Conservation (phyloP, 2,888 invertebrate species). For the Lepeophtheirus nordmannii region DNA sequence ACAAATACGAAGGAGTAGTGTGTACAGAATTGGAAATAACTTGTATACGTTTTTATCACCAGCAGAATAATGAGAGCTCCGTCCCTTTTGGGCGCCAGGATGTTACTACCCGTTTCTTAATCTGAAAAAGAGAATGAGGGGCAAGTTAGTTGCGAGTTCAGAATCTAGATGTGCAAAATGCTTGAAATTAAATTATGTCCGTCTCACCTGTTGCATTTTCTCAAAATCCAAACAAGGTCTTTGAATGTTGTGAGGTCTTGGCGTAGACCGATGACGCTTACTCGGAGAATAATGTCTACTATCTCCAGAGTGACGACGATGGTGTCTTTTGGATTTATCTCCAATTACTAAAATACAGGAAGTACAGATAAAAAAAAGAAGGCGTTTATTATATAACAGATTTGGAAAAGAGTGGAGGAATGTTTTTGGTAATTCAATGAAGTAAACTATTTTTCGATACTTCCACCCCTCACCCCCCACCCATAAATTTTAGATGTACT, state of each 20-base stretch:
- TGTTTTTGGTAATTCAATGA: too few species aligned
- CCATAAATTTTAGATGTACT: too few species aligned
- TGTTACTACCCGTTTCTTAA: constrained; percentile 19
- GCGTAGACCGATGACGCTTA: constrained; percentile 45
- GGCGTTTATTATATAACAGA: too few species aligned
- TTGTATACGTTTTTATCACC: neutral
- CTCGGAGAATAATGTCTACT: constrained; percentile 39
- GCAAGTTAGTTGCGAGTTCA: too few species aligned
- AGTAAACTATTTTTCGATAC: too few species aligned
- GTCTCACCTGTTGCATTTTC: constrained; percentile 81
- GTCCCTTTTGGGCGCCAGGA: constrained; percentile 15
- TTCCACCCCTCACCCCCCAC: too few species aligned
- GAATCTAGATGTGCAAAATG: too few species aligned
- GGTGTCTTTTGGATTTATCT: neutral
- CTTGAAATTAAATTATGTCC: too few species aligned
- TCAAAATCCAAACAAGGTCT: constrained; percentile 86
- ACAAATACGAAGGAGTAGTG: too few species aligned
- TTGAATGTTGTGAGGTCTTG: constrained; percentile 42
- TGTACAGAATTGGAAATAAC: too few species aligned
- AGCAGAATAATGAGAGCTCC: constrained; percentile 19
- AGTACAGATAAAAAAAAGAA: neutral
- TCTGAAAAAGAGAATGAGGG: neutral
- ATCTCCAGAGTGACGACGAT: constrained; percentile 25
- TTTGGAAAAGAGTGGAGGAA: too few species aligned
- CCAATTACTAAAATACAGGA: neutral